Conservation (phyloP, 1,140 invertebrate species). For the Trissolcus basalis region DNA sequence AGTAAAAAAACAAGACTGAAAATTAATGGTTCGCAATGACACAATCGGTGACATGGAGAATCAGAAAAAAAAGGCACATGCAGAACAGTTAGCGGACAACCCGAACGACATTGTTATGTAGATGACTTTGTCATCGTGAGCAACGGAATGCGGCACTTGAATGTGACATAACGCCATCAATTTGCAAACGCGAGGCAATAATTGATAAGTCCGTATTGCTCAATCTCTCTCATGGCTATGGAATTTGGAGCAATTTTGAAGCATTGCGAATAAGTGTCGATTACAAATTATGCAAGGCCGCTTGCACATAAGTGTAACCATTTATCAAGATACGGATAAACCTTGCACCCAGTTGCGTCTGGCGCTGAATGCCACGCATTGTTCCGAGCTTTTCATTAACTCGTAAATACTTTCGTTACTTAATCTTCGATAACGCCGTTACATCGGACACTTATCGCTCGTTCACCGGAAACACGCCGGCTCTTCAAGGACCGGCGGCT, state of each 20-base stretch:
- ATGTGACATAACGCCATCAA: constrained; percentile 36
- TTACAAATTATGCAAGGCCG: constrained; percentile 55
- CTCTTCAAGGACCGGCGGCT: no score
- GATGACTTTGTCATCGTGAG: no score
- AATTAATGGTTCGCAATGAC: no score
- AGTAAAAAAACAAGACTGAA: no score
- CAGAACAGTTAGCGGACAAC: background rate
- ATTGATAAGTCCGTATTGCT: constrained; percentile 49
- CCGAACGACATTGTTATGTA: no score
- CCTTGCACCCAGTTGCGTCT: constrained; percentile 50
- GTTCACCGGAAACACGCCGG: no score
- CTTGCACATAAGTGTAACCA: constrained; percentile 30
- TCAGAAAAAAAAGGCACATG: no score
- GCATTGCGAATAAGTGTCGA: constrained; percentile 47
- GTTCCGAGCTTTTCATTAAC: no score
- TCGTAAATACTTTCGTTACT: no score
- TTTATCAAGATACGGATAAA: constrained; percentile 61
- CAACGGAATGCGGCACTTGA: constrained; percentile 4
- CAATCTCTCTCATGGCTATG: constrained; percentile 58
- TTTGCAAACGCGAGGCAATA: constrained; percentile 39
- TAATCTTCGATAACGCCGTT: no score
- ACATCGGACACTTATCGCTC: no score
- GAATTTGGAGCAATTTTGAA: constrained; percentile 63
- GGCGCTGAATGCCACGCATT: background rate
- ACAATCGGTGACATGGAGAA: no score